Conservation (phyloP, 2,113 vertebrate species). For the Crotalus viridis region DNA sequence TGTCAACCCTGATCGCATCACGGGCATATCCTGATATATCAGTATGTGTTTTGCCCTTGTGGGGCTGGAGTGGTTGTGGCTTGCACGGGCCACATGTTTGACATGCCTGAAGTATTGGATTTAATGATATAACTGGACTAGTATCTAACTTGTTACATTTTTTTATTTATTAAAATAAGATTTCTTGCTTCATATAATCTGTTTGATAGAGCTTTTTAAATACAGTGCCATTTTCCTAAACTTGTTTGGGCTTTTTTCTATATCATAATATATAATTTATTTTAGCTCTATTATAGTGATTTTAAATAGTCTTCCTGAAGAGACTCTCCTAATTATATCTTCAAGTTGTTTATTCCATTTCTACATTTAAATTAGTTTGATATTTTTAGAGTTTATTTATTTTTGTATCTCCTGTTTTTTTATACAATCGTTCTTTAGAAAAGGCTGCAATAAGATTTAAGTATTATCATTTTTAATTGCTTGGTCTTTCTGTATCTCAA, state of each 20-base stretch:
- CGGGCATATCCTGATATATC: no score
- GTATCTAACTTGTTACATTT: not conserved
- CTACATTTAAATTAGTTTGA: not conserved
- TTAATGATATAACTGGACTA: not conserved
- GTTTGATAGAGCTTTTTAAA: not conserved
- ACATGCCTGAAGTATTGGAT: not conserved
- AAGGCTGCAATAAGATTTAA: not conserved
- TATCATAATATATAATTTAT: not conserved
- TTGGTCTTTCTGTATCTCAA: not conserved
- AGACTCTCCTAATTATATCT: not conserved
- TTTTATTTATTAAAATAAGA: not conserved
- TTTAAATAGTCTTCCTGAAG: constrained; percentile 1
- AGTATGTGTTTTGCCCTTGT: no score
- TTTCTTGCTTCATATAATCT: not conserved
- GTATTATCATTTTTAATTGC: not conserved
- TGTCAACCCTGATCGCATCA: no score
- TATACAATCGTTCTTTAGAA: no score
- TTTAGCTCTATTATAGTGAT: constrained; percentile 7
- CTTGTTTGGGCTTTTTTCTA: not conserved
- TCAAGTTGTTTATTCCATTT: not conserved
- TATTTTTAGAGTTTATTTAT: not conserved
- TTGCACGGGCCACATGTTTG: no score
- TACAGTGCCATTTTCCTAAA: not conserved
- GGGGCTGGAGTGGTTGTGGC: no score
- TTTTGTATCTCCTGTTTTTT: not conserved